Evolutionary conservation across 2,113 vertebrate species (phyloP), one percentile per base, ranked within the genome.

Genomic region (Thermophis baileyi): DNA sequence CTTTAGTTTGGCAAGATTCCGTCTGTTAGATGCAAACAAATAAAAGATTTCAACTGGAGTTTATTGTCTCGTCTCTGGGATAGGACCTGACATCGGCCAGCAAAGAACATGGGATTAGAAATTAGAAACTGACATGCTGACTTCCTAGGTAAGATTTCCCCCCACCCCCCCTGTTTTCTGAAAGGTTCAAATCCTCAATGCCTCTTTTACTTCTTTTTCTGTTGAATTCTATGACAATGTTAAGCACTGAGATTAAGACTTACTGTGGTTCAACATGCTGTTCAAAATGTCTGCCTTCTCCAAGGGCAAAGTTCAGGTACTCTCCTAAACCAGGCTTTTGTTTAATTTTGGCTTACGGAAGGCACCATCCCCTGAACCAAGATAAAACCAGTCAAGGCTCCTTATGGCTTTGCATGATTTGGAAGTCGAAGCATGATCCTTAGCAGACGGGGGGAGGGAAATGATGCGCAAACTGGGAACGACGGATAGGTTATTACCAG

Each of bases 101-200:
- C 92, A 89, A 92, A 95, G 93, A 94, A 85, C 1, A 63, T 60
- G 89, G 49, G 92, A 94, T 94, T 54, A 63, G 60, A 95, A 57
- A 69, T 69, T n/a, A 69, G 1, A 16, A 93, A 91, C 91, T 50
- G 49, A 93, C 9, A 35, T 35, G 46, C 50, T 91, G 92, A 89
- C 40, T 85, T 94, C 57, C 74, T 89, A 90, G 95, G 89, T 51
- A 90, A 51, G 86, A 20, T 1, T 16, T 3, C 4, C 1, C 2
- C 16, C 16, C 18, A 6, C 14, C 6, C n/a, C 0, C n/a, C 30
- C 12, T 1, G 0, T 40, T 40, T 40, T 81, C 35, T 81, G 14
- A 40, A 81, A 81, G 69, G 35, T 40, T 81, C 35, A 81, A 81
- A 40, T 81, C 18, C 69, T 81, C 16, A 8, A 7, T 40, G 69